Evolutionary conservation across 2,113 vertebrate species (phyloP).

Genomic region (Hippocampus guttulatus): DNA sequence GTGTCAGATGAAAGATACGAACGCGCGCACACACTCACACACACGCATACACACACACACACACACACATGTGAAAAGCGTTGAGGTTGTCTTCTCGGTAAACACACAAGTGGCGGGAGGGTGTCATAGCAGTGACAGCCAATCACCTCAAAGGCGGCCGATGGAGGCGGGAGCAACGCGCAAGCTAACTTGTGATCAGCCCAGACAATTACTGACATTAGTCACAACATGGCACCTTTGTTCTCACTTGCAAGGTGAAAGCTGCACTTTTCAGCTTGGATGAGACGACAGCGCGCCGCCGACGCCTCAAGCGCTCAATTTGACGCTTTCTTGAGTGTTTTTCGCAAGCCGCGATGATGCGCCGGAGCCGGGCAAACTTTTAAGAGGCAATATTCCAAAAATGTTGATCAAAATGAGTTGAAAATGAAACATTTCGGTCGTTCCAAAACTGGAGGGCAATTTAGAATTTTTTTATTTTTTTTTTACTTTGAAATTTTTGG

Average conservation of each 20-base stretch:
- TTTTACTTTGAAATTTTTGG: not conserved
- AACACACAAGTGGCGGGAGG: slow-evolving; percentile 20
- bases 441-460: not conserved
- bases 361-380: not conserved
- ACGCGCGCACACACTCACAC: slow-evolving; percentile 17
- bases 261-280: slow-evolving; percentile 5
- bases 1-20: slow-evolving; percentile 60
- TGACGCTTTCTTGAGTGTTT: not conserved
- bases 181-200: slow-evolving; percentile 50
- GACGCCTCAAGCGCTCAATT: not conserved
- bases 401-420: not conserved
- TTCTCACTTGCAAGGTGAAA: slow-evolving; percentile 44
- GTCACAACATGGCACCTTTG: slow-evolving; percentile 58
- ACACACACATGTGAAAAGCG: slow-evolving; percentile 4
- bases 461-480: not conserved
- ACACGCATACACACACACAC: slow-evolving; percentile 23
- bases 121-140: slow-evolving; percentile 51
- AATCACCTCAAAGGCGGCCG: slow-evolving; percentile 68
- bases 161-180: slow-evolving; percentile 46
- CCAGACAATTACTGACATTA: slow-evolving; percentile 68
- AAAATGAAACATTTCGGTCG: not conserved
- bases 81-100: slow-evolving; percentile 53
- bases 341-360: not conserved
- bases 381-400: not conserved
- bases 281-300: not conserved